Base-by-base conservation (phyloP, 2,113 vertebrate species). In the Otocyon megalotis region DNA sequence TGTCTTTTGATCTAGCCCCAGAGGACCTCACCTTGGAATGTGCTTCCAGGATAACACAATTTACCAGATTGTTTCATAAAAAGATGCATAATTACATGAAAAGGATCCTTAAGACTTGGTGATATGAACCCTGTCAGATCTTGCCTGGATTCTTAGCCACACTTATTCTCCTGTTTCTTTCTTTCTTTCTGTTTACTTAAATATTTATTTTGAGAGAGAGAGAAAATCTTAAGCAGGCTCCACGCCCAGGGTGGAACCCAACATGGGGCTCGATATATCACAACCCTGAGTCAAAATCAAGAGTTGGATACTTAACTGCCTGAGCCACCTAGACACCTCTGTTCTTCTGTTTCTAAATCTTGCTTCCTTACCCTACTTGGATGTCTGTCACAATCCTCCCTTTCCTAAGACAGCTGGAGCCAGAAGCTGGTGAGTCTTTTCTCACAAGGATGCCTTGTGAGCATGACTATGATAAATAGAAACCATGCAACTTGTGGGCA, bases 381-480 rank as follows among this genome's bases (percentile, higher is more conserved):
- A 32, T 54, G 17, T 71, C 48, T 13, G 58, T 69, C 60, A 53
- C 24, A 14, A 4, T 43, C 63, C 10, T 86, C 24, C 20, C 50
- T 90, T 83, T 62, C 48, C 19, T 62, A 81, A 20, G 69, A 76
- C 58, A 74, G 85, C 17, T 1, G 0, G 32, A 76, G 81, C 62
- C 76, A 79, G 81, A 32, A 87, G 43, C 72, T 24, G 43, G 17
- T 72, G 71, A 87, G 69, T 69, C 17, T 93, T 28, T 63, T 37
- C 80, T 96, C 84, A 90, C 35, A 72, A 94, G 71, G 93, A 30
- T 24, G 63, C 30, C 91, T 86, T 63, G 79, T 93, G 92, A 83
- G 35, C 50, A 3, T 77, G 60, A 81, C 88, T 13, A 3, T 48
- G 35, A 60, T 7, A 76, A 43, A 86, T 69, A 81, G 86, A 65